phyloP scores from a whole-genome alignment of 2,888 invertebrate species.

The Dorcus parallelipipedus region DNA sequence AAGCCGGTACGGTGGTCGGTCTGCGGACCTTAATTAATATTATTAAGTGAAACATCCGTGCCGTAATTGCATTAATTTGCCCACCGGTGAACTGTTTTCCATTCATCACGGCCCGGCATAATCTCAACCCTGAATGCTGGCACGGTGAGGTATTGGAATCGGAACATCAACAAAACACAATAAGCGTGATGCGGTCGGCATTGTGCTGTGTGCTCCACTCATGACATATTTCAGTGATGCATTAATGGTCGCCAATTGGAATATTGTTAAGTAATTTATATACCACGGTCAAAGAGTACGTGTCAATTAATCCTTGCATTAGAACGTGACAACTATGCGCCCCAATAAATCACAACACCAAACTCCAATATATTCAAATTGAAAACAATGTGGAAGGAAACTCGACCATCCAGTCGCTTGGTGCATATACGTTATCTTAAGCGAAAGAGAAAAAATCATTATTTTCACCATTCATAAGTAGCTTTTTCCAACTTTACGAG shows the following conservation, averaged over 20 bases:
- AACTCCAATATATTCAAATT: no score
- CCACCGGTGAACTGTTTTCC: background rate
- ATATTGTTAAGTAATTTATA: constrained; percentile 28
- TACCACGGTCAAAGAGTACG: constrained; percentile 11
- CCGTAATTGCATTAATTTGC: background rate
- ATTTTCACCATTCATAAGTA: no score
- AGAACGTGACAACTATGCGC: background rate
- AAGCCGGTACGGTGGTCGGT: background rate
- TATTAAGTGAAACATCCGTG: background rate
- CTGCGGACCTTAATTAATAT: background rate
- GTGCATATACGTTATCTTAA: no score
- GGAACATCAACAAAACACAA: constrained; percentile 3
- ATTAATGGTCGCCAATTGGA: constrained; percentile 22
- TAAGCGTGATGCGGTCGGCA: constrained; percentile 6
- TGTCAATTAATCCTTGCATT: constrained; percentile 12
- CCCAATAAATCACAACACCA: background rate
- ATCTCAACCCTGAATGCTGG: no score
- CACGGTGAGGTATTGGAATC: no score
- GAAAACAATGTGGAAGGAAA: no score
- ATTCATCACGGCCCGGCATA: background rate
- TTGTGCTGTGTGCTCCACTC: constrained; percentile 11
- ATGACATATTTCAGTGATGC: constrained; percentile 27
- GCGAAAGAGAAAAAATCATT: no score
- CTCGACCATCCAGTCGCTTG: no score
- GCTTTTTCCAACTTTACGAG: no score